Evolutionary conservation across 2,797 vertebrate species (phyloP), one percentile per base, ranked within the genome.

Genomic region (Trachurus trachurus): DNA sequence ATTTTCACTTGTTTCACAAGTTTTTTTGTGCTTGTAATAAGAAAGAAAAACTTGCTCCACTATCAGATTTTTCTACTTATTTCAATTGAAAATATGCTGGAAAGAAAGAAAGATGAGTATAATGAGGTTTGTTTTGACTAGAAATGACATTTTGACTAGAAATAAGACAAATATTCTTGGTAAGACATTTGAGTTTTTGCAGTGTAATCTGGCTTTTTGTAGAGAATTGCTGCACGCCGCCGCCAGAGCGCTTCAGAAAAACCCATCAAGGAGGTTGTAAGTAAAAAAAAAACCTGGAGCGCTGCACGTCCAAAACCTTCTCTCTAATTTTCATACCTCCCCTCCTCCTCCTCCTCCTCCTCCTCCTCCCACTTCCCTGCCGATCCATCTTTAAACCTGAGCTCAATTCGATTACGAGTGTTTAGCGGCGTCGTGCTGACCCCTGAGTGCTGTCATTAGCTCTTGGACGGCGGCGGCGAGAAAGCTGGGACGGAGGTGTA

Each of bases 391-490:
- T 56, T 65, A 65, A 81, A 89, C 31, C 9, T 16, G 68, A 88
- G 80, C 76, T 78, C 64, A 44, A 71, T 82, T 89, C 9, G n/a
- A 85, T 90, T 81, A 83, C 0, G 34, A 78, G 66, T 17, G 59
- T 74, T 85, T 76, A 80, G 75, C 71, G 60, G 37, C 15, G 31
- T 26, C 59, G 26, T 65, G 22, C 66, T 37, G 40, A 60, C 69
- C 76, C 60, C 53, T 0, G 47, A 65, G 44, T 9, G 19, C 16
- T 65, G 19, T 64, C 73, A 77, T 80, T 81, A 66, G 74, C 47
- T 39, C 57, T 66, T 60, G 83, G 74, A 78, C 22, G 1, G 37
- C 31, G 29, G 52, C 37, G 34, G 13, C 17, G 63, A 31, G 69
- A 66, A 50, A 66, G 60, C 45, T 10, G 62, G 78, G 66, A 66